Base-by-base conservation (phyloP, 2,113 vertebrate species). In the Romanogobio albipinnatus region DNA sequence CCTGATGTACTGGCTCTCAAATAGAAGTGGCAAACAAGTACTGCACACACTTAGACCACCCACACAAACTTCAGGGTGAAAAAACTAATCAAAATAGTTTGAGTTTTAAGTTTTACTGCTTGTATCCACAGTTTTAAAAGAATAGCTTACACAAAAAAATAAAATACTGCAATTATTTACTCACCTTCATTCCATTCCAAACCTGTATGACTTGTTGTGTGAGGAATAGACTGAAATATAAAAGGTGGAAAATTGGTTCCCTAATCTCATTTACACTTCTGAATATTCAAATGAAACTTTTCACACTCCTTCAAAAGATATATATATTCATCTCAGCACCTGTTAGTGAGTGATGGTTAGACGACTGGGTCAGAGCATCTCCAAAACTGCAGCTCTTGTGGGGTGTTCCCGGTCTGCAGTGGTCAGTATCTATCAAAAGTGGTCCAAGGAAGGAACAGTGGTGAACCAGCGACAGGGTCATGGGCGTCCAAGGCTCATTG, bases 11-110 rank as follows among this genome's bases (percentile, higher is more conserved):
- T 68, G 61, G 45, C 47, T 81, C 24, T 68, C 45, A 81, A 47
- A 80, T 47, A 79, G 58, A 26, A 79, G 62, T 80, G 59, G 58
- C 58, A 80, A 81, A 81, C 79, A 81, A 81, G 62, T 68, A 51
- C 45, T 53, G 78, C 43, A 66, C 78, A 80, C 78, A 26, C 15
- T 29, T 45, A 66, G 47, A 81, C 62, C 62, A 68, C 79, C 62
- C 79, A 68, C 61, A 81, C 43, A 68, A 9, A 68, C 43, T 81
- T 47, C 17, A 81, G 77, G 43, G 45, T 17, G 39, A 8, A 81
- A n/a, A 81, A 64, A 79, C 2, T 45, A 29, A 79, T 47, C 36
- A 79, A 78, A 80, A 80, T 29, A 47, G 36, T 24, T 76, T 15
- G 10, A 75, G 19, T 29, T 53, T 76, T 36, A 36, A 36, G 51